Conservation (phyloP, 2,113 vertebrate genomes). For the Athene noctua region DNA sequence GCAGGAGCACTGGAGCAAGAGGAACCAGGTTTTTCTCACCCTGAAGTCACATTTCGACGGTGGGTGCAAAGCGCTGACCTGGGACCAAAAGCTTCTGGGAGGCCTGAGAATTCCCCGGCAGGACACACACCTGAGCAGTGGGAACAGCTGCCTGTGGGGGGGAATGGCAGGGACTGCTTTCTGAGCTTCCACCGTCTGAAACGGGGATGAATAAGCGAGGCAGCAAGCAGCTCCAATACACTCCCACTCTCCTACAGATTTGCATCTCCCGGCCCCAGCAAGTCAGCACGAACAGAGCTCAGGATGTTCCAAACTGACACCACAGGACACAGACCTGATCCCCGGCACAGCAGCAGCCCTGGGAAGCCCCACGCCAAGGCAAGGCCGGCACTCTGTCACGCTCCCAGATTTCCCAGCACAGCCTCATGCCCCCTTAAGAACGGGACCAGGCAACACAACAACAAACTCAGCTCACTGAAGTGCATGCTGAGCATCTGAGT, state of each 20-base stretch:
- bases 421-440: background rate
- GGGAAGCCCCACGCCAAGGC: background rate
- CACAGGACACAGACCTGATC: background rate
- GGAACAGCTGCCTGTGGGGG: rapidly evolving
- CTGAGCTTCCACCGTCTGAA: background rate
- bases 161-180: background rate
- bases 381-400: background rate
- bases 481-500: rapidly evolving
- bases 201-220: background rate
- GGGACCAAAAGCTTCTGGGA: background rate
- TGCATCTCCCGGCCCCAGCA: background rate
- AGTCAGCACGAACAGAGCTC: background rate
- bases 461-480: background rate
- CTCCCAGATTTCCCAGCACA: background rate
- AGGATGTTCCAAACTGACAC: background rate
- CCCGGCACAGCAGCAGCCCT: background rate
- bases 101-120: background rate
- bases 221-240: background rate
- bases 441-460: background rate
- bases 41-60: background rate
- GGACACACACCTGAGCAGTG: background rate
- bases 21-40: background rate
- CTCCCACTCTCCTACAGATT: background rate
- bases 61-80: background rate
- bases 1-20: background rate